Base-by-base conservation (phyloP, 2,113 vertebrate genomes). In the Phyllostomus discolor region DNA sequence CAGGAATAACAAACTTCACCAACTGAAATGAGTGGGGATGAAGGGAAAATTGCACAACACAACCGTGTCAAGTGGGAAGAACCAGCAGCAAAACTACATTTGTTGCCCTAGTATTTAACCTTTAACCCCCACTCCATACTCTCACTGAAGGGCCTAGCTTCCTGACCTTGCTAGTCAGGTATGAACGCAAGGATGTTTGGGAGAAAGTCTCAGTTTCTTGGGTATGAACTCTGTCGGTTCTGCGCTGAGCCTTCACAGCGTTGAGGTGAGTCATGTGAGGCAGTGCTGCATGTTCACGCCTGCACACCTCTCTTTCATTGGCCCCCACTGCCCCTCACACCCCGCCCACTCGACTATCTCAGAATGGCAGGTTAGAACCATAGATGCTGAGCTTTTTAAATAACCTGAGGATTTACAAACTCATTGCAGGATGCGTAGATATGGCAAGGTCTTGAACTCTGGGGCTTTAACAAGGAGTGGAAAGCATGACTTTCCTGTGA, bases 391-490 rank as follows among this genome's bases (percentile, higher is more conserved):
- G 57, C 4, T 48, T 91, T 84, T 72, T 15, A 24, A 89, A 76
- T 38, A 43, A 78, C 22, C 19, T 76, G 88, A 88, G 24, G 41
- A 52, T 85, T 80, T 95, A 76, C 46, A 73, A 85, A 64, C 26
- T 26, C 4, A 20, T 35, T n/a, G 52, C 38, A 79, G 57, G 84
- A 57, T 50, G 33, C 41, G 10, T 24, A 64, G 43, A 52, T 48
- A 3, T 83, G 67, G 28, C 43, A 69, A 3, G 31, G 5, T 48
- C 41, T 54, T 76, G 52, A 92, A 57, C n/a, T 81, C 82, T 70
- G 73, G 16, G 20, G 3, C 33, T 85, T 92, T 86, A 50, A 59
- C 19, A 83, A 81, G 31, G 38, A 54, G 1, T 57, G 41, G 59
- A 76, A 76, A 76, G 24, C 41, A 43, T 54, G 11, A 67, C 20